These are phyloP conservation scores for Zaprionus vittiger DNA, from an alignment of 1,140 invertebrate species.

Conservation along the genomic window DNA sequence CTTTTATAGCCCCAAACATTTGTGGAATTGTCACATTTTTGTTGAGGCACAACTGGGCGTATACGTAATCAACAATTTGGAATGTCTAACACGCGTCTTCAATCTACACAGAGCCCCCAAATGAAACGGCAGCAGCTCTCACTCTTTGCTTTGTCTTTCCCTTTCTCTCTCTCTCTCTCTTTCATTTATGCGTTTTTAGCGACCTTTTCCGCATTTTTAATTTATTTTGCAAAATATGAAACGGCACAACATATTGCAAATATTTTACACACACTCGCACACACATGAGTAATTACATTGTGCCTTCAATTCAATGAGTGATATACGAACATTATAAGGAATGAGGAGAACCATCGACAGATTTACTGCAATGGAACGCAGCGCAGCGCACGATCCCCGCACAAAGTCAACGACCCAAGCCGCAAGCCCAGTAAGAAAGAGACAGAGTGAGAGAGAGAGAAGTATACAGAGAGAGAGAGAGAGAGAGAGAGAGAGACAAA, in stretches of 20 bases:
- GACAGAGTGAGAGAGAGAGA: not conserved
- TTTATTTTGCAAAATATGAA: slow-evolving; percentile 40
- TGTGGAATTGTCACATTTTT: slow-evolving; percentile 16
- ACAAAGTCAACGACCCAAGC: slow-evolving; percentile 59
- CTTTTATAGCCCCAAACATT: slow-evolving; percentile 20
- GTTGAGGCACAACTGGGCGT: slow-evolving; percentile 3
- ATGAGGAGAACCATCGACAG: slow-evolving; percentile 59
- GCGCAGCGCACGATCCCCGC: slow-evolving; percentile 25
- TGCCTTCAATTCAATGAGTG: slow-evolving; percentile 36
- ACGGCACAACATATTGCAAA: slow-evolving; percentile 23
- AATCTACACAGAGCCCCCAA: slow-evolving; percentile 24
- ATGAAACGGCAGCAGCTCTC: slow-evolving; percentile 11
- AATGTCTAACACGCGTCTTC: slow-evolving; percentile 59
- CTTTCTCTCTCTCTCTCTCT: slow-evolving; percentile 16
- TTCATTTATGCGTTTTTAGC: slow-evolving; percentile 34
- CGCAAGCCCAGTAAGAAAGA: slow-evolving; percentile 28
- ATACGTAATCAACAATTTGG: slow-evolving; percentile 44
- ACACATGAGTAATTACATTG: slow-evolving; percentile 40
- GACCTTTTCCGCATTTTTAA: slow-evolving; percentile 57
- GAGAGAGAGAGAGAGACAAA: not conserved
- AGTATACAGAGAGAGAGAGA: not conserved
- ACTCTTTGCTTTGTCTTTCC: slow-evolving; percentile 22
- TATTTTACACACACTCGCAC: slow-evolving; percentile 18
- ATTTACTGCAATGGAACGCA: slow-evolving; percentile 73
- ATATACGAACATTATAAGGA: slow-evolving; percentile 34